Base-by-base conservation (phyloP, 2,888 invertebrate species). In the Hybos culiciformis region DNA sequence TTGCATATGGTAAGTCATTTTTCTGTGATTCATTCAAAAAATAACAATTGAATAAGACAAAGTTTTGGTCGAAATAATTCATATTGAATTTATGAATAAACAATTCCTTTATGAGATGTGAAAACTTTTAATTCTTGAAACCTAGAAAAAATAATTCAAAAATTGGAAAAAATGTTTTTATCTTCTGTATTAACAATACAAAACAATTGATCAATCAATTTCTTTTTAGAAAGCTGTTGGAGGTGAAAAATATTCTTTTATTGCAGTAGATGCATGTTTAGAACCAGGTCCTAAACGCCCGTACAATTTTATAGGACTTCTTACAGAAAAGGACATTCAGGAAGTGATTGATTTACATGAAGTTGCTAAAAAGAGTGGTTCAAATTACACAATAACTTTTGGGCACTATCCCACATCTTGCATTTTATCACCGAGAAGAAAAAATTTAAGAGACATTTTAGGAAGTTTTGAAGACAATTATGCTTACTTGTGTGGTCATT, bases 381-480 rank as follows among this genome's bases (percentile, higher is more conserved):
- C 71, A 46, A 75, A 79, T 56, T 72, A 75, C 52, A 79, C 80
- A 2, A 66, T 85, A 48, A 83, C 81, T 75, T 92, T 90, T 68
- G 91, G 88, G 3, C 93, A 93, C 63, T 92, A 91, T 66, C 91
- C 93, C 4, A 86, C 90, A 17, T 90, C 91, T 5, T 82, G 85
- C 52, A 84, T 92, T 53, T 63, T 86, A 32, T 69, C 80, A 2
- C 64, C 77, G 11, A 59, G 62, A 26, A 62, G 69, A 2, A 68
- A 73, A 21, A 64, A 63, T 50, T 53, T 79, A 14, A 65, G 78
- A 34, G 59, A 71, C 33, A 55, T 80, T 26, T 75, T 78, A 51
- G 78, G 78, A 12, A 70, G 70, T 47, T 70, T 72, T 49, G 63
- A 66, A 36, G 72, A 71, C 41, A 78, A 80, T 39, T 70, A 81